These are phyloP conservation scores for Falco biarmicus DNA, from an alignment of 2,797 vertebrate genomes.

Conservation along the genomic window DNA sequence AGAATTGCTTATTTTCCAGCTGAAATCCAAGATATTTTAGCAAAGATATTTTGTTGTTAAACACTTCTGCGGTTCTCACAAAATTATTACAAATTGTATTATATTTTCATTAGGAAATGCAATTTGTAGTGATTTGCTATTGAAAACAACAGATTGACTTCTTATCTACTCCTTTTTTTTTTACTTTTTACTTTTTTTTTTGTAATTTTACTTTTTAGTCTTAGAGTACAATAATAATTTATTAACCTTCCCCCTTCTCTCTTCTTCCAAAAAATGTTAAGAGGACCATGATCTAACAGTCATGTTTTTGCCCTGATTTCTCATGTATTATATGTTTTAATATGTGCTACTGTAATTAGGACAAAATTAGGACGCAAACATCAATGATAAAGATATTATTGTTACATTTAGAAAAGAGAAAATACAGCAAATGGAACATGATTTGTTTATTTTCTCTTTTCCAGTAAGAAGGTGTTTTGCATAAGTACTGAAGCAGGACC, in stretches of 20 bases:
- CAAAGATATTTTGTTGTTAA: background rate
- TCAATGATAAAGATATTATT: background rate
- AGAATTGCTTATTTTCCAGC: background rate
- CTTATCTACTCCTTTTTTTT: background rate
- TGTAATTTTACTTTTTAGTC: background rate
- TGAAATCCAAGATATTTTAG: background rate
- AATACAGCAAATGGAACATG: background rate
- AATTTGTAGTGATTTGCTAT: background rate
- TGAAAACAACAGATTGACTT: background rate
- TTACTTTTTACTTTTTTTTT: no score
- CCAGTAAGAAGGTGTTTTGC: background rate
- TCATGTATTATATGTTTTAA: background rate
- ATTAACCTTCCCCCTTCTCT: background rate
- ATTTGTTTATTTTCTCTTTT: background rate
- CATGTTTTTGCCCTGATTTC: background rate
- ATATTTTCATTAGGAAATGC: background rate
- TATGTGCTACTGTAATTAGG: background rate
- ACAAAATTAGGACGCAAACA: background rate
- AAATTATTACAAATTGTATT: background rate
- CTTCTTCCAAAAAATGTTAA: background rate
- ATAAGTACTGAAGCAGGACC: background rate
- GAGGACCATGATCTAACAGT: background rate
- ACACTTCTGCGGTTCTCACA: background rate
- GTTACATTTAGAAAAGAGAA: background rate
- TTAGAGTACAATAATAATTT: background rate